Conservation (phyloP, 53 echinoderm and acorn worm genomes). For the Antedon mediterranea region DNA sequence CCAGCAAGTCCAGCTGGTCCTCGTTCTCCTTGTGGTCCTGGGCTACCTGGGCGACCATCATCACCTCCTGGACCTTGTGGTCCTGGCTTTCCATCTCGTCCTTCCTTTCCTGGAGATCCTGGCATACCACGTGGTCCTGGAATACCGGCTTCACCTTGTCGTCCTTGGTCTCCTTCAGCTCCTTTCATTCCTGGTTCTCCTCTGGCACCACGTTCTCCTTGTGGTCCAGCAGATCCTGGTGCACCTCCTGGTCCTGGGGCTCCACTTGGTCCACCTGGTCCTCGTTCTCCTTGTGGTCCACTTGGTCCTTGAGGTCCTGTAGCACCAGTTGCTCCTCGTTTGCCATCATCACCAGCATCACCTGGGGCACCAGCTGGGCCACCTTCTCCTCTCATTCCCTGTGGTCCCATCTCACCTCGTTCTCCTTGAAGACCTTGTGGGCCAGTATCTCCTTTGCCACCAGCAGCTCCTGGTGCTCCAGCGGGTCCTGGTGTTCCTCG, state of each 20-base stretch:
- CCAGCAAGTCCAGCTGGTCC: constrained; percentile 68
- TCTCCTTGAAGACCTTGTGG: constrained; percentile 4
- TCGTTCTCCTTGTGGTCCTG: constrained; percentile 62
- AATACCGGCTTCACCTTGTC: constrained; percentile 71
- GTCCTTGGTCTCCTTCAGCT: constrained; percentile 63
- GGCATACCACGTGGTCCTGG: constrained; percentile 61
- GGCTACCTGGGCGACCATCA: constrained; percentile 46
- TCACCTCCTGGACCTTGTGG: constrained; percentile 69
- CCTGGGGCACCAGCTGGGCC: constrained; percentile 38
- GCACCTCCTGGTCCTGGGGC: constrained; percentile 35
- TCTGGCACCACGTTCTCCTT: constrained; percentile 46
- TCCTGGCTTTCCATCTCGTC: constrained; percentile 91
- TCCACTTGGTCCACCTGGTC: constrained; percentile 46
- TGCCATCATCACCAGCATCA: not conserved
- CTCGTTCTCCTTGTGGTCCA: constrained; percentile 56
- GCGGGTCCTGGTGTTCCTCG: constrained; percentile 64
- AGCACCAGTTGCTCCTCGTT: constrained; percentile 9
- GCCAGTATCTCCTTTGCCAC: constrained; percentile 45
- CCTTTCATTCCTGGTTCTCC: constrained; percentile 78
- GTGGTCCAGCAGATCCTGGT: constrained; percentile 68
- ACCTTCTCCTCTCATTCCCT: constrained; percentile 57
- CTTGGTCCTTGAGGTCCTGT: constrained; percentile 56
- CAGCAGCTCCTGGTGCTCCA: constrained; percentile 64
- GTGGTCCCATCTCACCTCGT: constrained; percentile 52
- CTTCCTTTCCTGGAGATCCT: constrained; percentile 89